These are phyloP conservation scores for Cirrhinus mrigala DNA, from an alignment of 2,797 vertebrate species.

Conservation along the genomic window DNA sequence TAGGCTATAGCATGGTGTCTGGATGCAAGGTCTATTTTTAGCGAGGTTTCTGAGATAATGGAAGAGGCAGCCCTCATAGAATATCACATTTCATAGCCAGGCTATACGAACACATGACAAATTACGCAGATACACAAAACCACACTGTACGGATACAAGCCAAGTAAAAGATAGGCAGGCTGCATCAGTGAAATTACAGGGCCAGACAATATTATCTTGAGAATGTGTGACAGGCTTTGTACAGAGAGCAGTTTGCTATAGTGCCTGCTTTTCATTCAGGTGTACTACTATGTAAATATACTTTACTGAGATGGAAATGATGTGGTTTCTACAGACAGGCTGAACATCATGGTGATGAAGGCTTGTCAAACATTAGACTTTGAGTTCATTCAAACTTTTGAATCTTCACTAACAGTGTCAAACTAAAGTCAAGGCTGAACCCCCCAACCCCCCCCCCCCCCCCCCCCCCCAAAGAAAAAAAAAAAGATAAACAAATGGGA, in stretches of 20 bases:
- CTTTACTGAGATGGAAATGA: constrained; percentile 43
- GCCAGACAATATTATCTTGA: constrained; percentile 36
- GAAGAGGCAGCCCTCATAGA: constrained; percentile 38
- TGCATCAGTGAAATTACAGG: constrained; percentile 12
- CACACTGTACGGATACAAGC: constrained; percentile 13
- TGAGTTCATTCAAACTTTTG: constrained; percentile 4
- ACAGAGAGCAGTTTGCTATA: constrained; percentile 31
- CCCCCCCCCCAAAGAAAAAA: too few species aligned
- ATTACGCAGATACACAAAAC: constrained; percentile 48
- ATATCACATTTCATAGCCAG: constrained; percentile 48
- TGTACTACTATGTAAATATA: constrained; percentile 51
- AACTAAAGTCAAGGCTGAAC: background rate
- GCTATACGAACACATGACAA: constrained; percentile 33
- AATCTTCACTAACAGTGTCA: background rate
- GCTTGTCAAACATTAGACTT: background rate
- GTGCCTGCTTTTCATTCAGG: constrained; percentile 48
- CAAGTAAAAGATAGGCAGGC: constrained; percentile 37
- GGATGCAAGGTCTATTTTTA: constrained; percentile 43
- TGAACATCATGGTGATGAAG: background rate
- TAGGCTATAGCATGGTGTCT: constrained; percentile 35
- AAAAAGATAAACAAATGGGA: background rate
- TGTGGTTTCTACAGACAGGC: constrained; percentile 29
- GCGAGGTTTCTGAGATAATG: constrained; percentile 44
- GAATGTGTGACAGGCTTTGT: constrained; percentile 29
- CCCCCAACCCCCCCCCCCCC: too few species aligned